Conservation (phyloP, 2,797 vertebrate genomes). For the Paratrypauchen microcephalus region DNA sequence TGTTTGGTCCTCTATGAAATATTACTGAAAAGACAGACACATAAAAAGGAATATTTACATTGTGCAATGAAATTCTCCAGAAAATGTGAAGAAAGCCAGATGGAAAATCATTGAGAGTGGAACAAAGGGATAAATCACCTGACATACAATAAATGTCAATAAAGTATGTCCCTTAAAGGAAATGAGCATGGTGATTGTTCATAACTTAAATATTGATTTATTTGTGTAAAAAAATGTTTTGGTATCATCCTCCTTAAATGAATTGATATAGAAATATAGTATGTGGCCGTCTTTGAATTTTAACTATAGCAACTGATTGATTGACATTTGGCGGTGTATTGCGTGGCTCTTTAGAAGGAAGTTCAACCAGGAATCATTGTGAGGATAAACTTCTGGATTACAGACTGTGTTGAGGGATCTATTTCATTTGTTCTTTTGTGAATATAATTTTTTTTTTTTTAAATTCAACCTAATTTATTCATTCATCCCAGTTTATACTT, state of each 20-base stretch:
- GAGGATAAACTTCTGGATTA: conserved; percentile 14
- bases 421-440: background rate
- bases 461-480: background rate
- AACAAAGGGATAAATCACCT: conserved; percentile 25
- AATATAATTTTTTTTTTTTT: background rate
- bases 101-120: conserved; percentile 29
- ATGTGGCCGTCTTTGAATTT: conserved; percentile 37
- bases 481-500: background rate
- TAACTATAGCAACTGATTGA: conserved; percentile 29
- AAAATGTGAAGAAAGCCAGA: conserved; percentile 31
- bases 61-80: conserved; percentile 8
- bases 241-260: background rate
- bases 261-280: conserved; percentile 31
- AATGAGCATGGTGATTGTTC: background rate
- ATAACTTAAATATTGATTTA: background rate
- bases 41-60: conserved; percentile 10
- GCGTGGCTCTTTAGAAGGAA: conserved; percentile 11
- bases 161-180: conserved; percentile 1
- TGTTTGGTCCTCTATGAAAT: conserved; percentile 43
- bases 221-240: background rate
- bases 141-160: background rate
- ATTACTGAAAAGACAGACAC: conserved; percentile 48
- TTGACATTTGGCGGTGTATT: conserved; percentile 32
- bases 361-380: conserved; percentile 27
- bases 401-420: background rate